A percentile compares a stretch with the other conserved stretches of the same genome.
These are phyloP conservation scores for Montipora sp. DNA, from an alignment of 64 coral and sea anemone species.

Conservation along the genomic window DNA sequence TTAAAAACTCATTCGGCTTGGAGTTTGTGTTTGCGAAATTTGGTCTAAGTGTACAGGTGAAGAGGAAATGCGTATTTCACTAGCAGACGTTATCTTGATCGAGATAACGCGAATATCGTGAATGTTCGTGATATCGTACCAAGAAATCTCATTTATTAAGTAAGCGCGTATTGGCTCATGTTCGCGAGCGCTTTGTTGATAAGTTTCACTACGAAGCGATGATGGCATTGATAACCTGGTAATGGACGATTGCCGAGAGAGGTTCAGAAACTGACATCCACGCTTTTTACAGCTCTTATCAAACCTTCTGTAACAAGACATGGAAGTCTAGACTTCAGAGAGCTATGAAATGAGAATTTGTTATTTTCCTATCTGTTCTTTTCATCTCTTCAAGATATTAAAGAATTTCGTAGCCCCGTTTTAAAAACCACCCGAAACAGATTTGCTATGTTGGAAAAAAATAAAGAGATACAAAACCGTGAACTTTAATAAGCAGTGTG, in stretches of 20 bases:
- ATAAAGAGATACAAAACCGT: neutral
- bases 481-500: neutral
- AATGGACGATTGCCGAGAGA: conserved; percentile 12
- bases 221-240: neutral
- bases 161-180: conserved; percentile 32
- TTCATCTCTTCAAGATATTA: neutral
- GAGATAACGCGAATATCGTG: conserved; percentile 26
- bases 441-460: neutral
- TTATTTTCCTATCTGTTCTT: conserved; percentile 17
- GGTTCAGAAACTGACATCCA: conserved; percentile 40
- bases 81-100: conserved; percentile 25
- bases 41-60: conserved; percentile 5
- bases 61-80: conserved; percentile 33
- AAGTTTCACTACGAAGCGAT: conserved; percentile 33
- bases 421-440: neutral
- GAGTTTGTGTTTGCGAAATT: conserved; percentile 53
- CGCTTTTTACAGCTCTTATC: conserved; percentile 21
- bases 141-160: conserved; percentile 38
- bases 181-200: conserved; percentile 20
- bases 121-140: conserved; percentile 32
- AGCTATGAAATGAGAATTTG: conserved; percentile 8
- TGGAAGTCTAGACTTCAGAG: conserved; percentile 25
- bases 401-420: neutral
- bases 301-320: conserved; percentile 30
- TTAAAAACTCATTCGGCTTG: conserved; percentile 53